Base-by-base conservation (phyloP, 2,888 invertebrate species). In the Drosophila nr. fundita region DNA sequence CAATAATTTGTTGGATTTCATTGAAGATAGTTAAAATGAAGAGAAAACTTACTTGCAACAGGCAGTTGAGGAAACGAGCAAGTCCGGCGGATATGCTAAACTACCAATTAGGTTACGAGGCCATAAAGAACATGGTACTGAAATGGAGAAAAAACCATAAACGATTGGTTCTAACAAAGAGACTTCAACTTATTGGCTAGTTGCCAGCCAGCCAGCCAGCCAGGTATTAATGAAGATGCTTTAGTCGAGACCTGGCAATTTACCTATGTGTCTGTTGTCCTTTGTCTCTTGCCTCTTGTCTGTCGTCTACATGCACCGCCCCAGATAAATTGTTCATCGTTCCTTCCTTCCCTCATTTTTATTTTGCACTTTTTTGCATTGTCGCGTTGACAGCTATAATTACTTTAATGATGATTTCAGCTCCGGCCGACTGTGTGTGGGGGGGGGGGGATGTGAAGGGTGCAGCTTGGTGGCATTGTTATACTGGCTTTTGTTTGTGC, bases 401-500 rank as follows among this genome's bases (percentile, higher is more conserved):
- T 83, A 83, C 83, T 83, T 83, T 83, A 86, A 83, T 83, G 83
- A 83, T 76, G 83, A 81, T 83, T 83, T 80, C 83, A 76, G 82
- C 67, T 59, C n/a, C 29, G 60, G 49, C 50, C 40, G 68, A 59
- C 32, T 32, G 4, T 0, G 15, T 0, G 21, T 5, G 4, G 4
- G n/a, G 36, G 6, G 27, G 50, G 13, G 40, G 24, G 1, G 10
- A 21, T 11, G 8, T 5, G 42, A 11, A 18, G 55, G 13, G 50
- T 30, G 11, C 21, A 34, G 11, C 32, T 29, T 30, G 54, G 40
- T 40, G 63, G 62, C 50, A 65, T 64, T 58, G 72, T 49, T 42
- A 38, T 27, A n/a, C 40, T 45, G 71, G 64, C 73, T 73, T 83
- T 83, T 87, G 83, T 87, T 83, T 83, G 82, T 82, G 76, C 69